Base-by-base conservation (phyloP, 2,797 vertebrate species). In the Gallinago nigripennis region DNA sequence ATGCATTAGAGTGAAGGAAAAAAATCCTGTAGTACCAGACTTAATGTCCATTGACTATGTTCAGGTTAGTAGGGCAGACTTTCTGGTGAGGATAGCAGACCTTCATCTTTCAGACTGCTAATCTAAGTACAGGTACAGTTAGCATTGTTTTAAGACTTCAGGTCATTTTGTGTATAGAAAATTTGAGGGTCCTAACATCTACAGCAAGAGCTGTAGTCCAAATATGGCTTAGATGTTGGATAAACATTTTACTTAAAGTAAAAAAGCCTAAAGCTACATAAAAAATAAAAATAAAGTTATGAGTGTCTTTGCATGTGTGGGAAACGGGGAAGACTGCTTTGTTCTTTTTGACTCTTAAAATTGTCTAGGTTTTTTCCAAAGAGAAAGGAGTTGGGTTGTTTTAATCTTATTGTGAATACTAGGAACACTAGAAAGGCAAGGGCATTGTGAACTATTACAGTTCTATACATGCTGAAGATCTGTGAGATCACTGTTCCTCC, bases 351-450 rank as follows among this genome's bases (percentile, higher is more conserved):
- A 76, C 20, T 23, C 57, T 37, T 76, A 25, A 68, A 72, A 86
- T 37, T 0, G 27, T 54, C 1, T 31, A 2, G 2, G 4, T 56
- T 82, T 75, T 85, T 79, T 41, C 28, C 30, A 48, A 30, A 46
- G 27, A 20, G 31, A 57, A 60, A 28, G 14, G 54, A 68, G 8
- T 45, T 78, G 9, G 20, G 20, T 68, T 79, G 5, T 56, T 84
- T 53, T 30, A 53, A 33, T 57, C 20, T 57, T 35, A 24, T 13
- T 61, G 25, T 61, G 35, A 28, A 3, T 69, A 14, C 7, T 50
- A 0, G 1, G 16, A 81, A 17, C 6, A 6, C 31, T n/a, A 18
- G 37, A 28, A 50, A 39, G 61, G 12, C 11, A 37, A 12, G 5
- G 39, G 4, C 17, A n/a, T 11, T n/a, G n/a, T 69, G 54, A 63